Base-by-base conservation (phyloP, 1,140 invertebrate species). In the Eciton burchellii region DNA sequence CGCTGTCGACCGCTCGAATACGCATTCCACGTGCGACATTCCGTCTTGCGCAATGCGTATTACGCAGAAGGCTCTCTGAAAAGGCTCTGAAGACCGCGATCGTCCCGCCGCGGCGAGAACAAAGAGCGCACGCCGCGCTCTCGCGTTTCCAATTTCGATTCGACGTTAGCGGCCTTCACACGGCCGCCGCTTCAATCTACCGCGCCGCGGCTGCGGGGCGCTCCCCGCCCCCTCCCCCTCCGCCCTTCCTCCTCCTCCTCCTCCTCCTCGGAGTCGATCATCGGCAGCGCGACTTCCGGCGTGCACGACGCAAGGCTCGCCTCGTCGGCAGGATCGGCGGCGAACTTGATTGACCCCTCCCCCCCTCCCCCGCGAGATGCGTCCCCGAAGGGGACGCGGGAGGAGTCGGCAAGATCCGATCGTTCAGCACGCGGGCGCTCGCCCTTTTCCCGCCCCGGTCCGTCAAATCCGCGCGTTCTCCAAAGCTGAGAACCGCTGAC, bases 401-500 rank as follows among this genome's bases (percentile, higher is more conserved):
- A n/a, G n/a, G n/a, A n/a, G n/a, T n/a, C n/a, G n/a, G n/a, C n/a
- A n/a, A n/a, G n/a, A n/a, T n/a, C n/a, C n/a, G n/a, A n/a, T n/a
- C 35, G 35, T 35, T 2, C 35, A 35, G 6, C 35, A 6, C 35
- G 35, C 6, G 35, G 6, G 35, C 6, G 6, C 35, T 35, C 6
- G 6, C 2, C 49, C 19, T 71, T 54, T 63, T 76, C 47, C 8
- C 26, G 26, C 16, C 6, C 4, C 3, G 0, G 21, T 47, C 16
- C 35, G 9, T 8, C 2, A 2, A 41, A 14, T 45, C 8, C 11
- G 11, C 9, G 29, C n/a, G 62, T 5, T 21, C 52, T 70, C 4
- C 21, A 79, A 87, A 91, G 90, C 92, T 93, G 92, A 93, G 93
- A 87, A 88, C 82, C 92, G 87, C 91, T 93, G 92, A 87, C 65